Evolutionary conservation across 2,113 vertebrate species (phyloP).

Genomic region (Capra hircus): DNA sequence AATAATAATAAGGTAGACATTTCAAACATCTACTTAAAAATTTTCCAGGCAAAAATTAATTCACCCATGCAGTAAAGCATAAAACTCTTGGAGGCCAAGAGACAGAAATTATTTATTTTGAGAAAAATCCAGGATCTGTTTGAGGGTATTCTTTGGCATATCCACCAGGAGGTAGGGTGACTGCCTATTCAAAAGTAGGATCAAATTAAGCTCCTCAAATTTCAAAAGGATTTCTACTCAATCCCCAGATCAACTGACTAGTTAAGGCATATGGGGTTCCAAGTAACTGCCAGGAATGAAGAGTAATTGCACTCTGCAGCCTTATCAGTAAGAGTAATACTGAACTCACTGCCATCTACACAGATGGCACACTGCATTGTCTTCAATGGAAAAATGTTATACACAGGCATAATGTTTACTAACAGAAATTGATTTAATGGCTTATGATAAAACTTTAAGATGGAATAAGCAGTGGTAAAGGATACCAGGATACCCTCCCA

Average conservation of each 20-base stretch:
- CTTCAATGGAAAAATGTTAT: background rate
- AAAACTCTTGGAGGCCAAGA: background rate
- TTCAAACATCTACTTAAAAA: constrained; percentile 24
- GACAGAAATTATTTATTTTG: background rate
- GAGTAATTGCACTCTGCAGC: background rate
- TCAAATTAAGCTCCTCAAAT: background rate
- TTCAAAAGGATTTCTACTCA: constrained; percentile 3
- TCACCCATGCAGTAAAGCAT: background rate
- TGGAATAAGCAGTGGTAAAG: background rate
- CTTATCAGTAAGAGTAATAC: background rate
- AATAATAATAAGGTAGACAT: background rate
- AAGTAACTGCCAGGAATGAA: background rate
- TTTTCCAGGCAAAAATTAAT: constrained; percentile 41
- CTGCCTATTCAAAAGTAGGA: background rate
- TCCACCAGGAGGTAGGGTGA: background rate
- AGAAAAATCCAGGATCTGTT: background rate
- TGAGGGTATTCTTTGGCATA: background rate
- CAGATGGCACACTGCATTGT: background rate
- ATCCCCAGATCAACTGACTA: background rate
- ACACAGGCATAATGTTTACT: background rate
- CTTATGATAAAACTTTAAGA: background rate
- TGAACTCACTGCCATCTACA: background rate
- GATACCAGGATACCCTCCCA: background rate
- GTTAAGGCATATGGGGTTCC: background rate
- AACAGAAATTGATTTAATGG: background rate